These are phyloP conservation scores for Epinephelus awoara DNA, from an alignment of 2,797 vertebrate genomes.

Conservation along the genomic window DNA sequence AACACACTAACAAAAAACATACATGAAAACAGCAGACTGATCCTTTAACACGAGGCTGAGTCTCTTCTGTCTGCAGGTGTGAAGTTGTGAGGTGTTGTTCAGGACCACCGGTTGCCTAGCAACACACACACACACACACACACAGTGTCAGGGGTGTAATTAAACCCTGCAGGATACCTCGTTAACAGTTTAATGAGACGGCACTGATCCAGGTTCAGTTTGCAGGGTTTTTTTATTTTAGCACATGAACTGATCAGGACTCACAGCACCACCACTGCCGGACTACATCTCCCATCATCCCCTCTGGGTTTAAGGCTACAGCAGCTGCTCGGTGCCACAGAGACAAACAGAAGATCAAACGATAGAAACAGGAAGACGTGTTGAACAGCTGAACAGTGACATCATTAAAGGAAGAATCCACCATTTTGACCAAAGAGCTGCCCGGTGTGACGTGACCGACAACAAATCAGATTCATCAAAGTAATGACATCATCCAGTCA, in stretches of 20 bases:
- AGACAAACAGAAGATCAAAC: background rate
- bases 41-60: background rate
- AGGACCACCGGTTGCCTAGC: slow-evolving; percentile 15
- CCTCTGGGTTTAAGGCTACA: slow-evolving; percentile 62
- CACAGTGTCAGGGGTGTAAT: background rate
- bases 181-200: background rate
- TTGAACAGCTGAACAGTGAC: too few relatives aligned
- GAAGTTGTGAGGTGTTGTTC: slow-evolving; percentile 12
- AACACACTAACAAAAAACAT: background rate
- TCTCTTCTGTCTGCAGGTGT: slow-evolving; percentile 12
- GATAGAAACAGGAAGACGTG: background rate
- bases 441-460: background rate
- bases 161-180: slow-evolving; percentile 1
- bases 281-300: slow-evolving; percentile 67
- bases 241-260: slow-evolving; percentile 54
- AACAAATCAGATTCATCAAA: too few relatives aligned
- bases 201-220: slow-evolving; percentile 27
- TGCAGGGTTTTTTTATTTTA: slow-evolving; percentile 54
- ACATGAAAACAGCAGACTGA: background rate
- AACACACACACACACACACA: background rate
- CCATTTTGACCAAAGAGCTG: background rate
- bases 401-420: background rate
- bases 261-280: slow-evolving; percentile 1
- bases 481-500: too few relatives aligned
- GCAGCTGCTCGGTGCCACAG: slow-evolving; percentile 30